Evolutionary conservation across 2,113 vertebrate species (phyloP).

Genomic region (Bombycilla garrulus): DNA sequence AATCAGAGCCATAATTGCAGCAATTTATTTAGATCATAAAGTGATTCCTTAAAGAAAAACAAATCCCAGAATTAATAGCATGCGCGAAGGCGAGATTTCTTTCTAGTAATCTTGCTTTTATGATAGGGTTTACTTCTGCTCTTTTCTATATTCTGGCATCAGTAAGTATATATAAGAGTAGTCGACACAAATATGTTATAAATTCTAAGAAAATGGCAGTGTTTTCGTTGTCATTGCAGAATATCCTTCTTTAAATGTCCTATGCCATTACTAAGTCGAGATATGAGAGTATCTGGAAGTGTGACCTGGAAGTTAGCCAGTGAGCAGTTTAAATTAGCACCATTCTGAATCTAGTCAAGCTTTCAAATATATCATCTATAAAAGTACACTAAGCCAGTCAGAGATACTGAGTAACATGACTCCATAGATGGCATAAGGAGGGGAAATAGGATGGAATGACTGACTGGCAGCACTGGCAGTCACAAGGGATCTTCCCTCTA

Average conservation of each 20-base stretch:
- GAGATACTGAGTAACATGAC: background rate
- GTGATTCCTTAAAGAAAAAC: background rate
- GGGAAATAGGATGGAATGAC: background rate
- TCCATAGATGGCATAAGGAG: background rate
- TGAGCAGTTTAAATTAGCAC: background rate
- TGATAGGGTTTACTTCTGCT: background rate
- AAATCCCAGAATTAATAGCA: background rate
- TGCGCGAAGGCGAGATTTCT: background rate
- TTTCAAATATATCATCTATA: background rate
- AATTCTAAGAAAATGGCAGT: background rate
- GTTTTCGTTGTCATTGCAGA: background rate
- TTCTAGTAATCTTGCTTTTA: background rate
- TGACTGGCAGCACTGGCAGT: background rate
- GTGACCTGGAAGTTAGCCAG: background rate
- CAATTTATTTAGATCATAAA: background rate
- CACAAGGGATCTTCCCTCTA: background rate
- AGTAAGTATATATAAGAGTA: background rate
- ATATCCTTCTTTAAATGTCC: background rate
- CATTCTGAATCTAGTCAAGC: background rate
- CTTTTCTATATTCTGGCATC: background rate
- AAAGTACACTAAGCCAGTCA: background rate
- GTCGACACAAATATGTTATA: background rate
- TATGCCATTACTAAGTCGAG: background rate
- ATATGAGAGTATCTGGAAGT: background rate
- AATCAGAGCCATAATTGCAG: conserved; percentile 7